Percentiles rank a stretch among this genome's conserved stretches.
Evolutionary conservation across 2,888 invertebrate genomes (phyloP).

Genomic region (Oxycera nigricornis): DNA sequence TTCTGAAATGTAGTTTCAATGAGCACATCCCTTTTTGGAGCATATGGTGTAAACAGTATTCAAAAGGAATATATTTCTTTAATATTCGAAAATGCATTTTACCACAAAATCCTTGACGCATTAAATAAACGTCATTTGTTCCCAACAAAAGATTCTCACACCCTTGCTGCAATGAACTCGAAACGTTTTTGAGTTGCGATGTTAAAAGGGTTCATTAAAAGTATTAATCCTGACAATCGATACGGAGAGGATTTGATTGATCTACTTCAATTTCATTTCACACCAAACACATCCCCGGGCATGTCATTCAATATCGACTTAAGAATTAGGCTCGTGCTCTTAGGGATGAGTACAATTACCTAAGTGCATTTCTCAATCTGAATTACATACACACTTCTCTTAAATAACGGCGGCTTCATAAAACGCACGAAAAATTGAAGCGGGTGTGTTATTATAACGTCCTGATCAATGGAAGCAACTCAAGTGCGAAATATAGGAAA

Average conservation of each 20-base stretch:
- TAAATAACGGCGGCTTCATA: too few relatives aligned
- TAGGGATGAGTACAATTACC: constrained; percentile 32
- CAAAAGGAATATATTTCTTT: constrained; percentile 2
- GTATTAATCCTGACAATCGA: constrained; percentile 39
- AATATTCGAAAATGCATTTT: constrained; percentile 20
- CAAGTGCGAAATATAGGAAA: constrained; percentile 39
- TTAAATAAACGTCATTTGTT: constrained; percentile 20
- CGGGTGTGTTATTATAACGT: constrained; percentile 19
- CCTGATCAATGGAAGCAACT: constrained; percentile 23
- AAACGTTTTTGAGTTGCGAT: not conserved
- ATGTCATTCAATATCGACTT: not conserved
- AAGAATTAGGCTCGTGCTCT: not conserved
- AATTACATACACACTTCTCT: constrained; percentile 10
- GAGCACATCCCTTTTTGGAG: too few relatives aligned
- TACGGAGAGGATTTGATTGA: constrained; percentile 31
- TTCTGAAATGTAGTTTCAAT: too few relatives aligned
- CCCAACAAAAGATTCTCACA: constrained; percentile 16
- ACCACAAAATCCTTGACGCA: constrained; percentile 26
- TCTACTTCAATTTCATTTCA: constrained; percentile 39
- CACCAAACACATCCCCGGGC: constrained; percentile 34
- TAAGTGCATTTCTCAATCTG: constrained; percentile 35
- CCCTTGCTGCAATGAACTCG: constrained; percentile 2
- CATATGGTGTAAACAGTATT: not conserved
- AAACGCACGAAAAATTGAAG: not conserved
- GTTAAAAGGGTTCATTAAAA: constrained; percentile 39